Evolutionary conservation across 1,140 invertebrate genomes (phyloP).

Genomic region (Philopotamus ludificatus): DNA sequence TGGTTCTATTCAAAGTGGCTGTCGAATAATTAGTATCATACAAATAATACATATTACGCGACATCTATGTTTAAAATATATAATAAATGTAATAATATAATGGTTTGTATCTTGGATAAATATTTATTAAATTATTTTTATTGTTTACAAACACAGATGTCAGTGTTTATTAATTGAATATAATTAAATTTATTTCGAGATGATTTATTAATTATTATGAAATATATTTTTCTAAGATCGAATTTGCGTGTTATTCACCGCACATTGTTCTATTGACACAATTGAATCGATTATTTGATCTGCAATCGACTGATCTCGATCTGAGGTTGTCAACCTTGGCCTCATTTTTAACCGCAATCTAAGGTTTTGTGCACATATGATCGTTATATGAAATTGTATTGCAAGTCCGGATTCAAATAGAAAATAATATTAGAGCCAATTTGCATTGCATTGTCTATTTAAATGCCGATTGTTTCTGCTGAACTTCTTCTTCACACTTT

Average conservation of each 20-base stretch:
- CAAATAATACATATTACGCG: no score
- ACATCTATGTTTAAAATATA: no score
- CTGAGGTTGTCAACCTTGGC: conserved; percentile 7
- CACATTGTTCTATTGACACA: neutral
- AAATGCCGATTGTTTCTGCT: conserved; percentile 8
- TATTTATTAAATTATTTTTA: no score
- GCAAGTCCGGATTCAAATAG: neutral
- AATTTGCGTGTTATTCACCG: neutral
- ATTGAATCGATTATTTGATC: conserved; percentile 1
- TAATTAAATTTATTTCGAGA: neutral
- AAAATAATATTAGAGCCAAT: neutral
- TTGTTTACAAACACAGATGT: no score
- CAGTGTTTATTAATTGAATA: no score
- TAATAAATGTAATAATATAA: no score
- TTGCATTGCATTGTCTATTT: conserved; percentile 17
- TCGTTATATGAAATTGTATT: neutral
- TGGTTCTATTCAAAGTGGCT: no score
- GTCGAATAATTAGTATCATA: no score
- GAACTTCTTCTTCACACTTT: conserved; percentile 18
- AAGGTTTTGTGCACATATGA: neutral
- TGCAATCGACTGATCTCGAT: neutral
- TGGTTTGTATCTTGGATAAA: no score
- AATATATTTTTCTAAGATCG: neutral
- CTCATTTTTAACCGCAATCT: neutral
- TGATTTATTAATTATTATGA: neutral